Evolutionary conservation across 2,888 invertebrate species (phyloP).

Genomic region (Clostera curtula): DNA sequence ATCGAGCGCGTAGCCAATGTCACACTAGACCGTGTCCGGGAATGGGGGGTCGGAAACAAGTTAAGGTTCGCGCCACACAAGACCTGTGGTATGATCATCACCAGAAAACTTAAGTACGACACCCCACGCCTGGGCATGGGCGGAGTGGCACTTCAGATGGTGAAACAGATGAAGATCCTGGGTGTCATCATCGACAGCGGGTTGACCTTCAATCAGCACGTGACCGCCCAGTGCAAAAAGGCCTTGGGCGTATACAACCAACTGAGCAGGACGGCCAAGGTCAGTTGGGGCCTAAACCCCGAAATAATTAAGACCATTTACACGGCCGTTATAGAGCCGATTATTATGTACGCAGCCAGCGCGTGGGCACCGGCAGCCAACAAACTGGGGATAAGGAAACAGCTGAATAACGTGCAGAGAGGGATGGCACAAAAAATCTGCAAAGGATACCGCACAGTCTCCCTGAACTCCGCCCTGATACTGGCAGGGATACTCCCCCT

Average conservation of each 20-base stretch:
- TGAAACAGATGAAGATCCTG: background rate
- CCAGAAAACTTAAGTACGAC: background rate
- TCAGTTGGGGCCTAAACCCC: too few species aligned
- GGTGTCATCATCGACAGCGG: background rate
- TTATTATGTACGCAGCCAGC: too few species aligned
- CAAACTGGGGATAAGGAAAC: too few species aligned
- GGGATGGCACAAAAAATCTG: too few species aligned
- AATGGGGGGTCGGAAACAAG: conserved; percentile 5
- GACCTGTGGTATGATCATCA: background rate
- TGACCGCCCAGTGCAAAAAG: background rate
- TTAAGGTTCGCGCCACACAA: conserved; percentile 4
- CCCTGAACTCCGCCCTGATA: too few species aligned
- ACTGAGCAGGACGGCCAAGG: background rate
- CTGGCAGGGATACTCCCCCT: too few species aligned
- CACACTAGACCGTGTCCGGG: conserved; percentile 4
- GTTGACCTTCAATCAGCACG: background rate
- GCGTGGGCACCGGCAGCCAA: too few species aligned
- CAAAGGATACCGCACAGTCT: too few species aligned
- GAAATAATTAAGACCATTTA: too few species aligned
- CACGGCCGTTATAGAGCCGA: too few species aligned
- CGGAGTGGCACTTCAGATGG: background rate
- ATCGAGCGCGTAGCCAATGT: conserved; percentile 6
- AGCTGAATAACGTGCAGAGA: too few species aligned
- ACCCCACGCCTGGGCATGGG: conserved; percentile 3
- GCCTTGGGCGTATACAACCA: background rate